phyloP scores from a whole-genome alignment of 2,113 vertebrate species.

The Perca flavescens region DNA sequence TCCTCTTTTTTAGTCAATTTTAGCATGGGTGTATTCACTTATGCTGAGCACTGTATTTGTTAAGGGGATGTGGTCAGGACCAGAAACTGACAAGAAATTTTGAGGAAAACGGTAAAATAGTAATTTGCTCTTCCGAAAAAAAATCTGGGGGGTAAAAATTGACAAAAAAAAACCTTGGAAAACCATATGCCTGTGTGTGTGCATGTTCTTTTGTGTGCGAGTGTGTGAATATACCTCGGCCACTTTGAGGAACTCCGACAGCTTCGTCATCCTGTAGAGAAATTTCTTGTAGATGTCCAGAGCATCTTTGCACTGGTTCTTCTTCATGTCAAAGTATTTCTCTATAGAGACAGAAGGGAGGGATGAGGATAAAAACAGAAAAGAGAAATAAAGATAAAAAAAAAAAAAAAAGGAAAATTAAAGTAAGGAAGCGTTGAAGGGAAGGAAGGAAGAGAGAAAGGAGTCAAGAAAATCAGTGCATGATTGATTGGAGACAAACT shows the following conservation, averaged over 20 bases:
- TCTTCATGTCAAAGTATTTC: slow-evolving; percentile 88
- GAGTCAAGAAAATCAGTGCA: slow-evolving; percentile 6
- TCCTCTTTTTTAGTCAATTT: too few species aligned
- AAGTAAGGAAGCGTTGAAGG: not conserved
- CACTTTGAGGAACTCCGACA: slow-evolving; percentile 87
- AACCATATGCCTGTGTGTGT: not conserved
- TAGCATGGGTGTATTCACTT: too few species aligned
- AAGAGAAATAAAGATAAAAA: not conserved
- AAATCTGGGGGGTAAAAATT: not conserved
- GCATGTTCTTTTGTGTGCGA: not conserved
- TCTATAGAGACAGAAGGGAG: slow-evolving; percentile 61
- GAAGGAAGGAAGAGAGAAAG: not conserved
- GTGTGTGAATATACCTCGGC: slow-evolving; percentile 78
- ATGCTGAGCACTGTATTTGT: not conserved
- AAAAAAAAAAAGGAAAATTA: not conserved
- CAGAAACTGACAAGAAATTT: not conserved
- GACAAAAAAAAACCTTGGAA: not conserved
- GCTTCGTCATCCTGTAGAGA: slow-evolving; percentile 86
- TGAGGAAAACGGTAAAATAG: not conserved
- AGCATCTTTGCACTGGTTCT: slow-evolving; percentile 86
- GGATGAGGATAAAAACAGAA: too few species aligned
- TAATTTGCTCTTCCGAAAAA: not conserved
- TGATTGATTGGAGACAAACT: slow-evolving; percentile 31
- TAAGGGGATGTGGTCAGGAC: too few species aligned
- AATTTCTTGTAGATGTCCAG: slow-evolving; percentile 87